Evolutionary conservation across 2,888 invertebrate genomes (phyloP), one percentile per base, ranked within the genome.

Genomic region (Scelioninae gen. 1): DNA sequence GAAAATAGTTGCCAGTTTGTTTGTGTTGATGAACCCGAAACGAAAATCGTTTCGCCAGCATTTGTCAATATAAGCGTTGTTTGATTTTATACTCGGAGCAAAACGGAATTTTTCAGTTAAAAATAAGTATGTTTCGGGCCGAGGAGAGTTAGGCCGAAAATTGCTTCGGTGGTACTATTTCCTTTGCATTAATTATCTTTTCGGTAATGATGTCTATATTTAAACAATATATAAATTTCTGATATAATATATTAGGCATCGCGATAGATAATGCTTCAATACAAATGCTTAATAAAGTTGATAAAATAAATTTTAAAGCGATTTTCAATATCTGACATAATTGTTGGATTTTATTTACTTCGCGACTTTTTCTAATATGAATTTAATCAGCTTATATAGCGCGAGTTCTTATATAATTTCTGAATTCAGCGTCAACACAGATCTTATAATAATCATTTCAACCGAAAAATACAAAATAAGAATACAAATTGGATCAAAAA

Each of bases 191-290:
- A 63, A 63, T 63, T 63, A 63, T 49, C 63, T 34, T 11, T 0
- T 5, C 34, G 47, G 49, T 63, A 63, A 63, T 49, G 31, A 63
- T 10, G 49, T 49, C 63, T 63, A 63, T 49, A 63, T 63, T 63
- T 63, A 49, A 63, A 63, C 63, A 49, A 63, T 34, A 31, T 31
- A 43, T 43, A n/a, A n/a, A 43, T 43, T 43, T 43, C 43, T 43
- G 43, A 43, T 43, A 43, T 43, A 43, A 43, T n/a, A n/a, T 11
- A 11, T 43, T 43, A 43, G 5, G 43, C 43, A 23, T 23, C 9
- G 3, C 0, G 5, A 43, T n/a, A 43, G 43, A 43, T 43, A 43
- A 43, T 43, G 43, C n/a, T 5, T 11, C 9, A n/a, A 43, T 43
- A 43, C 5, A 43, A 43, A 43, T 43, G 11, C n/a, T 43, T 43